phyloP scores from a whole-genome alignment of 1,140 invertebrate genomes.

The Leptopilina boulardi region DNA sequence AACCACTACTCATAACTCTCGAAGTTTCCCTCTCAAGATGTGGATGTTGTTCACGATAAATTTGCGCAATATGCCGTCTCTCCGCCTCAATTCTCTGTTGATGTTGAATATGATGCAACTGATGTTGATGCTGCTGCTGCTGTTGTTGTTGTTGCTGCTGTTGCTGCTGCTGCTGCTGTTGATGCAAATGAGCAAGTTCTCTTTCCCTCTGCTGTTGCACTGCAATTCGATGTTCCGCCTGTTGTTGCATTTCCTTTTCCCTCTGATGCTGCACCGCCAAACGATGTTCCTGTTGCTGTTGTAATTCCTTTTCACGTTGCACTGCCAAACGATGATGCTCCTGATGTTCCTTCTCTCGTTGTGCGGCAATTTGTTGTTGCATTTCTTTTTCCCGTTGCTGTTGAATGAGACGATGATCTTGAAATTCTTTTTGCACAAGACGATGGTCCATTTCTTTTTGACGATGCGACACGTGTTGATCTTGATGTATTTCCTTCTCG shows the following conservation, averaged over 20 bases:
- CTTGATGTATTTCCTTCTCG: conserved; percentile 67
- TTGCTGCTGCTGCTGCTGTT: conserved; percentile 69
- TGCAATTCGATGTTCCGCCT: conserved; percentile 57
- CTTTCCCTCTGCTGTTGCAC: conserved; percentile 67
- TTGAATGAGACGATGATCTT: conserved; percentile 65
- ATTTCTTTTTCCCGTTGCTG: conserved; percentile 72
- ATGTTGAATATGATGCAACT: conserved; percentile 69
- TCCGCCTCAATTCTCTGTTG: conserved; percentile 73
- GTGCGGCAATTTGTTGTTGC: conserved; percentile 68
- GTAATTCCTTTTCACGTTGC: conserved; percentile 65
- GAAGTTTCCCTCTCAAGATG: conserved; percentile 68
- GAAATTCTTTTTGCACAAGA: conserved; percentile 56
- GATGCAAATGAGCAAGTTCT: conserved; percentile 63
- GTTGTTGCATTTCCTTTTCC: conserved; percentile 66
- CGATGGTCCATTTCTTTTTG: conserved; percentile 68
- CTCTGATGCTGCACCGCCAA: conserved; percentile 62
- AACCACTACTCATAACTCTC: conserved; percentile 63
- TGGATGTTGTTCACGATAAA: conserved; percentile 71
- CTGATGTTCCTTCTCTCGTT: conserved; percentile 66
- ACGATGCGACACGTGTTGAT: conserved; percentile 66
- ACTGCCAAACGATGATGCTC: conserved; percentile 66
- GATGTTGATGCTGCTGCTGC: conserved; percentile 70
- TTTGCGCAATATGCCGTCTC: conserved; percentile 68
- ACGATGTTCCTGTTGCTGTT: conserved; percentile 68
- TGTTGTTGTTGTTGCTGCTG: conserved; percentile 67